Evolutionary conservation across 2,113 vertebrate genomes (phyloP), one percentile per base, ranked within the genome.

Genomic region (Psittacara wagleri): DNA sequence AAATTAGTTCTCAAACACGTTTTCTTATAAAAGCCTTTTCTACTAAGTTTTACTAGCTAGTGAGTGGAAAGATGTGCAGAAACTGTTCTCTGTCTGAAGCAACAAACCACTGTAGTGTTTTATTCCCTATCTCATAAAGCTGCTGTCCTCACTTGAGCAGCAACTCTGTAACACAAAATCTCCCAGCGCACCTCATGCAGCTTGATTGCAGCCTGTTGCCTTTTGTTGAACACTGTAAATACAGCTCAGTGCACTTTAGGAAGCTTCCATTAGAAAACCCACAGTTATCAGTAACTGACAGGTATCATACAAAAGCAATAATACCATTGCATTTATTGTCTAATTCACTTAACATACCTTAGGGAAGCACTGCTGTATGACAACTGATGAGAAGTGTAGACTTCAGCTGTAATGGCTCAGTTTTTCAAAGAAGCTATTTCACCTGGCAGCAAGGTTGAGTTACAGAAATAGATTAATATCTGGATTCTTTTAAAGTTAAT

Each of bases 371-470:
- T 61, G 17, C 39, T 51, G 11, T 61, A 31, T 88, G 79, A 77
- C 57, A 88, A 70, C 11, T 69, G 35, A 24, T 67, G 72, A 4
- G 59, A 83, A 90, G 22, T 22, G 48, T 0, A 69, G 46, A 81
- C 11, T 51, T 90, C 55, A 67, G 1, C 1, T 4, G 20, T 13
- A 70, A 72, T 54, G 22, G 35, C n/a, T 52, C 44, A 9, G 20
- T 51, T 55, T 87, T 62, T 68, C 81, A 64, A 93, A 78, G 55
- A 80, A 83, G 22, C 23, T 80, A n/a, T n/a, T 79, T 41, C 57
- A 91, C 9, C 70, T 94, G 62, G 74, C 67, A 97, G 89, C 86
- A 96, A 95, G 83, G 76, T 20, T 83, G 70, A 94, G 67, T 93
- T 90, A 64, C 23, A 49, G 92, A 93, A 91, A 74, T 19, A 83